Conservation (phyloP, 2,888 invertebrate species). For the Acanthopleura granulata region DNA sequence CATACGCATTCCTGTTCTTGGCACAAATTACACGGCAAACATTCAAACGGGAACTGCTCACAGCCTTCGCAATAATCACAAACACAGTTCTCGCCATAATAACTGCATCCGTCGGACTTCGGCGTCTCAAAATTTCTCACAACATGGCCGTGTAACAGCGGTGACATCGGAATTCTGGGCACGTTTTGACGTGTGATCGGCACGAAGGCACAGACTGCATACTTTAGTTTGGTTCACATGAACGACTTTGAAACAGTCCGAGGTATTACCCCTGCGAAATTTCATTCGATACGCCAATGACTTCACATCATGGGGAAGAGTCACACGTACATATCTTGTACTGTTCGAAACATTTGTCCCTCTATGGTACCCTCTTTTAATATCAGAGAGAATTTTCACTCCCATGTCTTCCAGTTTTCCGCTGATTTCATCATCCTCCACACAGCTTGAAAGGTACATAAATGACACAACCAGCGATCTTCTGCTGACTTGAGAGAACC, state of each 20-base stretch:
- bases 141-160: background rate
- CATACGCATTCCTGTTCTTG: too few species aligned
- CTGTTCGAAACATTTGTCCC: background rate
- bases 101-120: background rate
- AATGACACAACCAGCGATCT: constrained; percentile 11
- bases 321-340: background rate
- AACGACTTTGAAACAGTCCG: constrained; percentile 6
- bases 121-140: background rate
- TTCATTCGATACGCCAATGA: background rate
- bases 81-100: too few species aligned
- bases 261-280: background rate
- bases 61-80: too few species aligned
- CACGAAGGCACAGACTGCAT: background rate
- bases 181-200: background rate
- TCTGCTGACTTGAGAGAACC: background rate
- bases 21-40: too few species aligned
- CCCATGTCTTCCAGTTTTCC: background rate
- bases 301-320: background rate
- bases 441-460: background rate
- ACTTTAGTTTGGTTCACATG: constrained; percentile 8
- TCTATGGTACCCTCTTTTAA: background rate
- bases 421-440: constrained; percentile 3
- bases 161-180: background rate
- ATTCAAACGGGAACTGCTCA: too few species aligned
- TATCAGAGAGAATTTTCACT: background rate